Evolutionary conservation across 2,797 vertebrate genomes (phyloP).

Genomic region (Avahi laniger): DNA sequence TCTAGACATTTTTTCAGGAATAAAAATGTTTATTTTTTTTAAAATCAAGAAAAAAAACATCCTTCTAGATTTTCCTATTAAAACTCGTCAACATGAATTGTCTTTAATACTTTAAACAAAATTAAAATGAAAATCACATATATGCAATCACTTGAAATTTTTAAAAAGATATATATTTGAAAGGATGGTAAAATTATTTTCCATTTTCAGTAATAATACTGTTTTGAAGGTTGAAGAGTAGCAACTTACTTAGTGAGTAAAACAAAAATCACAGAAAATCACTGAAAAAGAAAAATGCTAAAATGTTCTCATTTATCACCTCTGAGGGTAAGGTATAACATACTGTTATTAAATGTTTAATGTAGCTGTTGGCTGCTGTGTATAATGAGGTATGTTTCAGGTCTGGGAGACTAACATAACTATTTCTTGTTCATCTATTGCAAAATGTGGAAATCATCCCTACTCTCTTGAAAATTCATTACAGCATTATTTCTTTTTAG

Average conservation of each 20-base stretch:
- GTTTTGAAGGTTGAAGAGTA: conserved; percentile 33
- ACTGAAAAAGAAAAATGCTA: conserved; percentile 25
- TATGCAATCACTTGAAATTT: not conserved
- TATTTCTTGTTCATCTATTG: conserved; percentile 48
- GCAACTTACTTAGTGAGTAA: not conserved
- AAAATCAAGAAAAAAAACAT: not conserved
- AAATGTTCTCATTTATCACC: conserved; percentile 64
- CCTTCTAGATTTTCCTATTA: not conserved
- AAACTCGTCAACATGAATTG: not conserved
- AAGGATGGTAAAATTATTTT: not conserved
- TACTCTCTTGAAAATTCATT: conserved; percentile 21
- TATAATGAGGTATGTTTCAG: conserved; percentile 64
- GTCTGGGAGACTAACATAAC: conserved; percentile 7
- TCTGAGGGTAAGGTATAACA: not conserved
- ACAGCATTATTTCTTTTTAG: not conserved
- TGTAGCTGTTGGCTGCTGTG: conserved; percentile 54
- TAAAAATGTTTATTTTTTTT: not conserved
- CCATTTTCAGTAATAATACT: not conserved
- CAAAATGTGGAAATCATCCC: not conserved
- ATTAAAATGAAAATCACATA: conserved; percentile 11
- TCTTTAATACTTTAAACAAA: not conserved
- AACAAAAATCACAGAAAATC: not conserved
- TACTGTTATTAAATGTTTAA: conserved; percentile 74
- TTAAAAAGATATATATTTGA: not conserved
- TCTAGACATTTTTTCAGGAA: not conserved